These are phyloP conservation scores for Rhinella marina DNA, from an alignment of 2,797 vertebrate species.

Conservation along the genomic window DNA sequence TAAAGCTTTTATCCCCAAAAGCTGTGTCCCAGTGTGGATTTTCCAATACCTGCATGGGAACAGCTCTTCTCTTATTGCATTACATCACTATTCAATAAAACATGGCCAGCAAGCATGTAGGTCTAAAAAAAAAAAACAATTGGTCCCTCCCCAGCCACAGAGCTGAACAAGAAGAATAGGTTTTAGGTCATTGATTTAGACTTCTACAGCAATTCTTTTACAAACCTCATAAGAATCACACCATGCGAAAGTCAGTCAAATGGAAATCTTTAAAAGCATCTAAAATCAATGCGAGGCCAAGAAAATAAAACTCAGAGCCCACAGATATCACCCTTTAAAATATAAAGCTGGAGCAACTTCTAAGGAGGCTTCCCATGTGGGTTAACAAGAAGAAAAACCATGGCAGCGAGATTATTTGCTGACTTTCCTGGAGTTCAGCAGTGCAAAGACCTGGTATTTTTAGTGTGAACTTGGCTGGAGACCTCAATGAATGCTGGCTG, in stretches of 20 bases:
- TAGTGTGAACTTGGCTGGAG: constrained; percentile 19
- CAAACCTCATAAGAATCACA: constrained; percentile 35
- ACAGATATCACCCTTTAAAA: constrained; percentile 38
- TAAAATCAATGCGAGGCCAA: constrained; percentile 27
- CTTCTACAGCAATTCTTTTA: background rate
- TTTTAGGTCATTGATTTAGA: constrained; percentile 32
- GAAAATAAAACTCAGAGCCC: constrained; percentile 16
- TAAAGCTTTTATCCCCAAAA: background rate
- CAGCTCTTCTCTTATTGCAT: background rate
- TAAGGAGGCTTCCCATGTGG: constrained; percentile 12
- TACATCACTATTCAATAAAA: constrained; percentile 23
- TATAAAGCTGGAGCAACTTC: background rate
- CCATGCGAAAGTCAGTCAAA: constrained; percentile 40
- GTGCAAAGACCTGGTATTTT: constrained; percentile 22
- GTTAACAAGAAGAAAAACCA: constrained; percentile 23
- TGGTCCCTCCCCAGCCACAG: background rate
- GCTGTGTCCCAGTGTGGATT: background rate
- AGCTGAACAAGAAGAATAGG: constrained; percentile 34
- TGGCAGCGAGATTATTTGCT: background rate
- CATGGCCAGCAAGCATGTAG: constrained; percentile 20
- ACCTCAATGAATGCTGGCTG: constrained; percentile 2
- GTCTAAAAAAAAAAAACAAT: constrained; percentile 1
- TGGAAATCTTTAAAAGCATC: constrained; percentile 54
- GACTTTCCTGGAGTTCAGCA: constrained; percentile 29
- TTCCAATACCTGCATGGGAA: background rate